Evolutionary conservation across 2,888 invertebrate species (phyloP).

Genomic region (Temnothorax rugatulus): DNA sequence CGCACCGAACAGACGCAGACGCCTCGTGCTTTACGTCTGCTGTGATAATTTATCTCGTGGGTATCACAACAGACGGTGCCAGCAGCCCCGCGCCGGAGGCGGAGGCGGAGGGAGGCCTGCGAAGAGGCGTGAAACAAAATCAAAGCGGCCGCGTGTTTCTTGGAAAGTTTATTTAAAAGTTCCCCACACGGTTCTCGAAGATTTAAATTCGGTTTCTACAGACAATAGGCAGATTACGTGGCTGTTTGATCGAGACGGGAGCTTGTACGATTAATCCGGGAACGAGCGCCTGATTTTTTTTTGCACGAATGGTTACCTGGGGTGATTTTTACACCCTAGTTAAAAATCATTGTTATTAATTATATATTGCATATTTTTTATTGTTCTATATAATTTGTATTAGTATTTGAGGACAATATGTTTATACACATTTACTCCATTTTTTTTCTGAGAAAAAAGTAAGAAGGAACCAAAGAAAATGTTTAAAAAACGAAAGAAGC

Average conservation of each 20-base stretch:
- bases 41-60: slow-evolving; percentile 42
- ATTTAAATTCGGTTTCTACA: neutral
- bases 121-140: neutral
- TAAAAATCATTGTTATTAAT: no score
- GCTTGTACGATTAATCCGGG: neutral
- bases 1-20: slow-evolving; percentile 39
- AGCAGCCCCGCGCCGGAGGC: neutral
- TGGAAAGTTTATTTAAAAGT: neutral
- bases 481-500: no score
- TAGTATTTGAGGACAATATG: no score
- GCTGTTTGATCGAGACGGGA: neutral
- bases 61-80: slow-evolving; percentile 31
- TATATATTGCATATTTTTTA: no score
- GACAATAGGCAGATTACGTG: no score
- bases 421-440: no score
- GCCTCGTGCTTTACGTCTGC: slow-evolving; percentile 42
- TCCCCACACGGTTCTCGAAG: neutral
- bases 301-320: no score
- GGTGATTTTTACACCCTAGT: no score
- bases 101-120: neutral
- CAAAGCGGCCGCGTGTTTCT: neutral
- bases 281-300: no score
- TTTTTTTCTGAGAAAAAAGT: no score
- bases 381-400: no score
- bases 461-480: no score